Evolutionary conservation across 2,113 vertebrate genomes (phyloP).

Genomic region (Anolis sagrei): DNA sequence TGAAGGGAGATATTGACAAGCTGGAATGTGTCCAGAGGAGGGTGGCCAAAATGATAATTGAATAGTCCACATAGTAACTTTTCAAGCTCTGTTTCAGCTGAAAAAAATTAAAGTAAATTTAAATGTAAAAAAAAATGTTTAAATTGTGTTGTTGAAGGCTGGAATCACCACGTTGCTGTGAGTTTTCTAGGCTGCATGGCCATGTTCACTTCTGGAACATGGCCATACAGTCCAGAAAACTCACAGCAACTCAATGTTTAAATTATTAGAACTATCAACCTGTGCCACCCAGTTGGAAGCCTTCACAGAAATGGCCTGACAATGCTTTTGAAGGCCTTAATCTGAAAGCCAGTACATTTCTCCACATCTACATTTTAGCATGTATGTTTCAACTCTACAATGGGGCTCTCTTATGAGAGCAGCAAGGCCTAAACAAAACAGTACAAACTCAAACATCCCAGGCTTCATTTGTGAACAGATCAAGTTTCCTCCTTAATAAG

Average conservation of each 20-base stretch:
- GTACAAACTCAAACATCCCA: neutral
- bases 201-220: no score
- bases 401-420: neutral
- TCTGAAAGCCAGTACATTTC: neutral
- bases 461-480: slow-evolving; percentile 8
- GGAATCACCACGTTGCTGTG: no score
- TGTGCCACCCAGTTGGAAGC: neutral
- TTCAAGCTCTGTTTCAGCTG: neutral
- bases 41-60: no score
- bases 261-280: slow-evolving; percentile 10
- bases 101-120: no score
- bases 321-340: neutral
- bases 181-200: no score
- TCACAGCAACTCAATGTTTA: no score
- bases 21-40: no score
- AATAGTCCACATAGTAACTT: no score
- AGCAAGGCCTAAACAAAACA: neutral
- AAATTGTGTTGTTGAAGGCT: no score
- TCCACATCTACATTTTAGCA: neutral
- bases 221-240: no score
- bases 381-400: neutral
- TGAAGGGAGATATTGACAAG: no score
- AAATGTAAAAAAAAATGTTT: neutral
- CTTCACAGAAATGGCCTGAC: neutral
- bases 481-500: no score